Evolutionary conservation across 2,797 vertebrate genomes (phyloP).

Genomic region (Acanthurus leucopareius): DNA sequence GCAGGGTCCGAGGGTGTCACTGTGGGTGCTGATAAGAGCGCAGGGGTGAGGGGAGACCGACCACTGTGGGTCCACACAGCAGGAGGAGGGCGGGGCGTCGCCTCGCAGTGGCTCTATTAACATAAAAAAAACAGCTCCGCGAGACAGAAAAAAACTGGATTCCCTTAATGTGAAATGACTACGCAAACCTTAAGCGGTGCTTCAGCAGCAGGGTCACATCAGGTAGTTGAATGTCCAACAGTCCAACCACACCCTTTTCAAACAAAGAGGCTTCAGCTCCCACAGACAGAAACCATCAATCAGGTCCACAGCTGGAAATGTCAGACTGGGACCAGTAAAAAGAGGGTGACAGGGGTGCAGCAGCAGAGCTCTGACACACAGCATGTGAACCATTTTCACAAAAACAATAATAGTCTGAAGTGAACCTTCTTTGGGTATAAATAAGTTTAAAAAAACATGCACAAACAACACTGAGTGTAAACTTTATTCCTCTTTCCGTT

Average conservation of each 20-base stretch:
- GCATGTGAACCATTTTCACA: no score
- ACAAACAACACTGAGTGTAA: constrained; percentile 65
- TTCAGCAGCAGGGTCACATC: background rate
- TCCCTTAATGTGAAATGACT: background rate
- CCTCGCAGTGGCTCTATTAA: constrained; percentile 1
- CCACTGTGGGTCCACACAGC: constrained; percentile 18
- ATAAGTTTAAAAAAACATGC: background rate
- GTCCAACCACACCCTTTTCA: constrained; percentile 51
- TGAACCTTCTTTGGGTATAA: background rate
- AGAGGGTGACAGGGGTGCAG: background rate
- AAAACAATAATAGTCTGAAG: background rate
- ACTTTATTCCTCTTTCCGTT: constrained; percentile 78
- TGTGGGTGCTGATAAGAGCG: background rate
- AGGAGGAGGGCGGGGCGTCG: constrained; percentile 68
- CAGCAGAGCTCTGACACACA: background rate
- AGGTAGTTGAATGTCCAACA: background rate
- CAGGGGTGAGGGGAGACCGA: constrained; percentile 12
- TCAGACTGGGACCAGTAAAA: constrained; percentile 20
- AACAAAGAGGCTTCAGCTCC: constrained; percentile 42
- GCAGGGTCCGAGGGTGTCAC: background rate
- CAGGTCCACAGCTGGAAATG: constrained; percentile 43
- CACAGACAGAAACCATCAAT: constrained; percentile 51
- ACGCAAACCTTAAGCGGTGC: background rate
- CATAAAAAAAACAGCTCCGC: constrained; percentile 9
- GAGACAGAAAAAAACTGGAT: background rate